Evolutionary conservation across 2,888 invertebrate species (phyloP), one percentile per base, ranked within the genome.

Genomic region (Euplagia quadripunctaria): DNA sequence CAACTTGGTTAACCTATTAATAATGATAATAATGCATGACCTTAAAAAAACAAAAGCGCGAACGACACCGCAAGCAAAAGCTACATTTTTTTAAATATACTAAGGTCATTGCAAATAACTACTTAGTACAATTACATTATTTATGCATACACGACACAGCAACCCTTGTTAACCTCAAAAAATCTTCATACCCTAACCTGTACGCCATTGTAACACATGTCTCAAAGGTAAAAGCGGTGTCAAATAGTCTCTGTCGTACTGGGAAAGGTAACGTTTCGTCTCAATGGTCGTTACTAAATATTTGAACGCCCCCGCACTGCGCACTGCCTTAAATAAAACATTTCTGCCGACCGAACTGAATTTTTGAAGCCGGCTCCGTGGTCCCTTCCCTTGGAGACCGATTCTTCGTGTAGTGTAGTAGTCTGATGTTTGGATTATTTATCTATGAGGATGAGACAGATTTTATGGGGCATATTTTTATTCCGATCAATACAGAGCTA

Each of bases 321-420:
- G 92, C 92, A 86, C 82, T 79, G 85, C 83, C 86, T 90, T 94
- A 93, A 91, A 94, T 94, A 94, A 94, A 93, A 94, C 93, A 94
- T 93, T 90, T 80, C 86, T 84, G 83, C 88, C 88, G 85, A 88
- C 89, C 85, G 88, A 86, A 83, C 86, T 94, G 90, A 94, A 94
- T 94, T 93, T 94, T 94, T 93, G 87, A 94, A 88, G 87, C 87
- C 85, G 77, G 73, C 86, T 85, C 52, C 82, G 85, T 86, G 82
- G 88, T 86, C 87, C 87, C 85, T 78, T 82, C 82, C 87, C 87
- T 88, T 82, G 74, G 88, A 85, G 86, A 84, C 84, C 79, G 83
- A 84, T 85, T 85, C 69, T 70, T 67, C 70, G 68, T 70, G 52
- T 80, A 71, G 77, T 74, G 77, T 46, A 31, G 31, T 75, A 68